A percentile compares a stretch with the other conserved stretches of the same genome.
phyloP scores from a whole-genome alignment of 2,888 invertebrate species.

The Priocnemis perturbator region DNA sequence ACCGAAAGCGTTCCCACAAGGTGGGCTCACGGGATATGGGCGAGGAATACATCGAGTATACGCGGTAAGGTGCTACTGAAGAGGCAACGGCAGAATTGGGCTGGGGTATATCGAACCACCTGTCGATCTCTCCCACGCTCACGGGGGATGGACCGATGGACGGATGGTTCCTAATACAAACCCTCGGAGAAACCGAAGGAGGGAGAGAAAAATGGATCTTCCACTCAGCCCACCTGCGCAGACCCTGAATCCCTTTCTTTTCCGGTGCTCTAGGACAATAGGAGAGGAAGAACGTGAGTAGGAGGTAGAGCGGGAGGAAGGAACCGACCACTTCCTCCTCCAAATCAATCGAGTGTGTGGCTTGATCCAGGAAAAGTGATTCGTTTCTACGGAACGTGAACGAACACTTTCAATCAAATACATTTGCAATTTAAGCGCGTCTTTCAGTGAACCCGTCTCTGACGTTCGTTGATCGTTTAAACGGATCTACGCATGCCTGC shows the following conservation, averaged over 20 bases:
- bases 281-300: slow-evolving; percentile 35
- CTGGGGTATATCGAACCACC: slow-evolving; percentile 58
- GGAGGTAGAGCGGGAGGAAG: slow-evolving; percentile 46
- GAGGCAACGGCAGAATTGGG: slow-evolving; percentile 1
- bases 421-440: too few species aligned
- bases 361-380: neutral
- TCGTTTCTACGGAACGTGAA: too few species aligned
- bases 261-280: slow-evolving; percentile 51
- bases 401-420: too few species aligned
- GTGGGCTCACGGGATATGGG: slow-evolving; percentile 45
- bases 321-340: slow-evolving; percentile 57
- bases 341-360: slow-evolving; percentile 16
- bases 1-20: slow-evolving; percentile 66
- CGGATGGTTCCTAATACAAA: slow-evolving; percentile 57
- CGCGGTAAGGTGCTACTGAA: slow-evolving; percentile 65
- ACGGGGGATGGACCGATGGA: slow-evolving; percentile 38
- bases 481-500: too few species aligned
- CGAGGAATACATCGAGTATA: slow-evolving; percentile 55
- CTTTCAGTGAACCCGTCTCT: too few species aligned
- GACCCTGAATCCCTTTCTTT: slow-evolving; percentile 14
- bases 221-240: slow-evolving; percentile 26
- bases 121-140: slow-evolving; percentile 73
- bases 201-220: slow-evolving; percentile 39
- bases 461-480: too few species aligned
- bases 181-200: slow-evolving; percentile 5